A percentile compares a stretch with the other conserved stretches of the same genome.
Evolutionary conservation across 2,797 vertebrate species (phyloP).

Genomic region (Halcyon leucocephala): DNA sequence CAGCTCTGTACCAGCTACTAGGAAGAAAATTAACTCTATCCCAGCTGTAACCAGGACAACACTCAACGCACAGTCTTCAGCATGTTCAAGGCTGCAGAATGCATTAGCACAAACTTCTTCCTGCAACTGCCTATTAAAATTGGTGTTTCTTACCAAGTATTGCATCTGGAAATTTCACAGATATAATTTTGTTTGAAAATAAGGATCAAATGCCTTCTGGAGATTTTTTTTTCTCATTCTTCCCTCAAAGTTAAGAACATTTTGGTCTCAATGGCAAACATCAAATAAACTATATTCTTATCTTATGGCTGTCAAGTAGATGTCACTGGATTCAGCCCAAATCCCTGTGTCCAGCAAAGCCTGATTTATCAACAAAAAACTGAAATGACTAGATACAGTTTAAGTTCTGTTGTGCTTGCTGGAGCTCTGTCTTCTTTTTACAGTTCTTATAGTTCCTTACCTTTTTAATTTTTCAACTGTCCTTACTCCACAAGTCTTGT

Average conservation of each 20-base stretch:
- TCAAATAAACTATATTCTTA: not conserved
- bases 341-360: not conserved
- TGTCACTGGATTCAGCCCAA: not conserved
- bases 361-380: not conserved
- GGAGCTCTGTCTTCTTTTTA: not conserved
- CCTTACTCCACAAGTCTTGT: not conserved
- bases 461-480: not conserved
- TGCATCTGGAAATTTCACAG: not conserved
- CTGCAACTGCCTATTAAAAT: not conserved
- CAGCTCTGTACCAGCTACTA: not conserved
- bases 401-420: not conserved
- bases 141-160: not conserved
- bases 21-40: not conserved
- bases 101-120: not conserved
- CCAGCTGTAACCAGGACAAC: not conserved
- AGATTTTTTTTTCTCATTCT: not conserved
- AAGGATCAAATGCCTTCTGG: not conserved
- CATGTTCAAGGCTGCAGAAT: not conserved
- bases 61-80: fast-evolving
- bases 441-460: not conserved
- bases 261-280: not conserved
- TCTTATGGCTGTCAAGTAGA: not conserved
- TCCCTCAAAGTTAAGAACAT: not conserved
- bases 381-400: not conserved
- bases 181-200: not conserved